Conservation (phyloP, 2,113 vertebrate species). For the Anser brachyrhynchus region DNA sequence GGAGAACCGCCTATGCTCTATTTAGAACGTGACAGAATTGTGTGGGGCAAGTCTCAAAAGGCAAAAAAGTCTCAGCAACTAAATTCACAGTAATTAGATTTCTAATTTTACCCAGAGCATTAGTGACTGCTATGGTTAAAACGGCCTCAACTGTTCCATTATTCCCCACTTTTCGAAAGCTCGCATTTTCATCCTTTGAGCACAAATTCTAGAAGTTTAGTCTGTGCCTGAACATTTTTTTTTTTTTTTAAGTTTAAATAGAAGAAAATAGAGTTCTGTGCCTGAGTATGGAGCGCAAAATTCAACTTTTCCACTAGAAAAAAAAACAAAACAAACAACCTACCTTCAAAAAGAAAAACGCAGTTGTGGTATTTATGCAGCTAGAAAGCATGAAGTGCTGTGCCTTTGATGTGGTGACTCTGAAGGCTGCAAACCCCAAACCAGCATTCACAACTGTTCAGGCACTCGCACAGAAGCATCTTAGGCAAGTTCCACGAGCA, state of each 20-base stretch:
- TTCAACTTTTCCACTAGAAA: background rate
- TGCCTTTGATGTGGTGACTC: background rate
- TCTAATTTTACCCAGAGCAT: constrained; percentile 57
- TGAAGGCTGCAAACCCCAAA: background rate
- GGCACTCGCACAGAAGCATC: background rate
- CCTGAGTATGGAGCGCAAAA: background rate
- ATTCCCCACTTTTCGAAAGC: background rate
- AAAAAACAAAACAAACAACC: background rate
- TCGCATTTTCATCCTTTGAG: background rate
- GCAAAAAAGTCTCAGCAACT: constrained; percentile 33
- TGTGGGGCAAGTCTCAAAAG: constrained; percentile 41
- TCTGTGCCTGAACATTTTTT: background rate
- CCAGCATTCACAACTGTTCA: background rate
- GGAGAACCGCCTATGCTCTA: background rate
- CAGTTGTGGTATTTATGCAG: background rate
- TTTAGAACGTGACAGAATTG: constrained; percentile 20
- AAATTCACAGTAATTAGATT: constrained; percentile 59
- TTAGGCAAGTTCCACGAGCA: background rate
- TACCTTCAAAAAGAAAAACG: background rate
- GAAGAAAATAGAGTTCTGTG: background rate
- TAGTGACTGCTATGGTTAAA: constrained; percentile 21
- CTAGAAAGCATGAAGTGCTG: background rate
- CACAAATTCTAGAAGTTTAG: constrained; percentile 12
- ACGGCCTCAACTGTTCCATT: background rate
- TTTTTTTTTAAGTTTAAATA: background rate